Conservation (phyloP, 2,797 vertebrate genomes). For the Poeciliopsis gracilis region DNA sequence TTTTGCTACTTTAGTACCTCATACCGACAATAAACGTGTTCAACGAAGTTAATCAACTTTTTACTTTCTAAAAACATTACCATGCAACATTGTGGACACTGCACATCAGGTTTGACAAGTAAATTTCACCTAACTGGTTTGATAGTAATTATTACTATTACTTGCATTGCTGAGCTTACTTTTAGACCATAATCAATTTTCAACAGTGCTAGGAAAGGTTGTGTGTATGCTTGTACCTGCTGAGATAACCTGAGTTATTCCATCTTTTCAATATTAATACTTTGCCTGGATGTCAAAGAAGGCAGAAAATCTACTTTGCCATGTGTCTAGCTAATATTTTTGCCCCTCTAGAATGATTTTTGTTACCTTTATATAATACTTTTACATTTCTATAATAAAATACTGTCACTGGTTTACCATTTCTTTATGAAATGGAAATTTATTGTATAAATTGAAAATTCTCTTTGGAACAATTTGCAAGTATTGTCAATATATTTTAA, state of each 20-base stretch:
- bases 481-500: background rate
- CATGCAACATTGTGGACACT: background rate
- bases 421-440: background rate
- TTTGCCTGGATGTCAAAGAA: slow-evolving; percentile 40
- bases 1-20: slow-evolving; percentile 10
- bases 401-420: background rate
- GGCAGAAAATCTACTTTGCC: slow-evolving; percentile 22
- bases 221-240: slow-evolving; percentile 17
- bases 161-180: slow-evolving; percentile 1
- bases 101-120: slow-evolving; percentile 12
- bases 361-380: background rate
- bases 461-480: background rate
- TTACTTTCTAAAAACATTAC: slow-evolving; percentile 15
- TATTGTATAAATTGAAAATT: background rate
- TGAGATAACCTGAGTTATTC: background rate
- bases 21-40: slow-evolving; percentile 18
- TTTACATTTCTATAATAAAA: background rate
- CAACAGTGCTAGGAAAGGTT: background rate
- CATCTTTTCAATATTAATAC: slow-evolving; percentile 29
- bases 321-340: slow-evolving; percentile 3
- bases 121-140: slow-evolving; percentile 12
- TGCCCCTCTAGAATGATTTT: background rate
- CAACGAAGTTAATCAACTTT: slow-evolving; percentile 8
- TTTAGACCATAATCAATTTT: slow-evolving; percentile 13
- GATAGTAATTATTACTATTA: slow-evolving; percentile 17